A percentile compares a stretch with the other conserved stretches of the same genome.
phyloP scores from a whole-genome alignment of 2,888 invertebrate genomes.

The Folsomia manolachei region DNA sequence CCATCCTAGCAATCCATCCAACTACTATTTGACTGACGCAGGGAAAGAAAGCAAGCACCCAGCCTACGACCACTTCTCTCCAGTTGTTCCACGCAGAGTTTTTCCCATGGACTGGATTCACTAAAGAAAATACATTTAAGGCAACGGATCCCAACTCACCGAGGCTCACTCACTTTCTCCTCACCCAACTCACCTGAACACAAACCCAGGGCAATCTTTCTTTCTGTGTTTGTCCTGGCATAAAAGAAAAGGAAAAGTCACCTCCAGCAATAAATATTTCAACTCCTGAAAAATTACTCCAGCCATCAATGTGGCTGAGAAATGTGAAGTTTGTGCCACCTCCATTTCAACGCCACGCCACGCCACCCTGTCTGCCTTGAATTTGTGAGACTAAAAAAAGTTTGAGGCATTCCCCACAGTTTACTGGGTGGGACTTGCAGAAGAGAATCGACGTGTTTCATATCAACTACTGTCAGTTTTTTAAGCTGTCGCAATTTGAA shows the following conservation, averaged over 20 bases:
- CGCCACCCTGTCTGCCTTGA: no score
- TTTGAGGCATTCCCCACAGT: no score
- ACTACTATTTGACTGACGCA: constrained; percentile 1
- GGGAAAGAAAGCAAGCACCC: not conserved
- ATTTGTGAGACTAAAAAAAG: no score
- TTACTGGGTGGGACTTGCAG: no score
- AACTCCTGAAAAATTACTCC: not conserved
- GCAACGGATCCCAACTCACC: not conserved
- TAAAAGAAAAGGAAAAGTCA: not conserved
- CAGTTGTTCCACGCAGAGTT: constrained; percentile 7
- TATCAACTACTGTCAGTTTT: no score
- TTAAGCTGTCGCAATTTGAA: no score
- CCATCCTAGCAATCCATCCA: no score
- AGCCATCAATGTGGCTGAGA: not conserved
- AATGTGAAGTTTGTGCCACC: no score
- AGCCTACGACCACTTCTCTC: not conserved
- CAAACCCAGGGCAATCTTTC: not conserved
- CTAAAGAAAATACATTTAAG: not conserved
- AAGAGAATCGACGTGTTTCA: no score
- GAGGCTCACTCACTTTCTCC: not conserved
- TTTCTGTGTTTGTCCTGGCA: no score
- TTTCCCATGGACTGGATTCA: constrained; percentile 9
- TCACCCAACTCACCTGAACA: not conserved
- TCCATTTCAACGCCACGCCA: no score
- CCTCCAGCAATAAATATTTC: not conserved